Evolutionary conservation across 2,113 vertebrate species (phyloP).

Genomic region (Rhynchopsitta pachyrhyncha): DNA sequence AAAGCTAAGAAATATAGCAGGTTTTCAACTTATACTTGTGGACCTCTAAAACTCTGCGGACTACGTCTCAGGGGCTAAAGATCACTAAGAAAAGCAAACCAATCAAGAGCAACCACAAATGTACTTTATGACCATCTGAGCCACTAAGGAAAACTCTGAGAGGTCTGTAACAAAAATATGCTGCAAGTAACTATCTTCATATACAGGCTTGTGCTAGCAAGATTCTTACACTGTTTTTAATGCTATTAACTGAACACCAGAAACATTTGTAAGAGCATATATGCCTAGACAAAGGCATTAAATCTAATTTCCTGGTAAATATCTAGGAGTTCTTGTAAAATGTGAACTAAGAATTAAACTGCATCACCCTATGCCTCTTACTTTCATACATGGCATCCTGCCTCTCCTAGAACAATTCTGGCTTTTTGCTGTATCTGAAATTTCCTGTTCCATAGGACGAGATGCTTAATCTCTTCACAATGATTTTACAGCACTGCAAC

Average conservation of each 20-base stretch:
- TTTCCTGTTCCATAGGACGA: not conserved
- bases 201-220: not conserved
- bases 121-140: not conserved
- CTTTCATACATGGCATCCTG: not conserved
- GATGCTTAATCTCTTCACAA: not conserved
- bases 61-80: not conserved
- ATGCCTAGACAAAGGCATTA: not conserved
- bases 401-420: not conserved
- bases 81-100: not conserved
- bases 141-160: not conserved
- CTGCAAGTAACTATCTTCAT: not conserved
- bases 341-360: conserved; percentile 1
- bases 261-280: not conserved
- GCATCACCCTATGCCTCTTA: not conserved
- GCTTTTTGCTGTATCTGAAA: not conserved
- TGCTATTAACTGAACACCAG: not conserved
- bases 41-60: not conserved
- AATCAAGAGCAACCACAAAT: not conserved
- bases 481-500: not conserved
- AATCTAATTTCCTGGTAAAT: conserved; percentile 43
- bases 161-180: not conserved
- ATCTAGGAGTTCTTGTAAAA: conserved; percentile 12
- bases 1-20: not conserved
- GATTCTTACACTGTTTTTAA: not conserved
- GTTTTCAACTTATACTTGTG: not conserved